phyloP scores from a whole-genome alignment of 2,888 invertebrate species.

The Hyposoter dolosus region DNA sequence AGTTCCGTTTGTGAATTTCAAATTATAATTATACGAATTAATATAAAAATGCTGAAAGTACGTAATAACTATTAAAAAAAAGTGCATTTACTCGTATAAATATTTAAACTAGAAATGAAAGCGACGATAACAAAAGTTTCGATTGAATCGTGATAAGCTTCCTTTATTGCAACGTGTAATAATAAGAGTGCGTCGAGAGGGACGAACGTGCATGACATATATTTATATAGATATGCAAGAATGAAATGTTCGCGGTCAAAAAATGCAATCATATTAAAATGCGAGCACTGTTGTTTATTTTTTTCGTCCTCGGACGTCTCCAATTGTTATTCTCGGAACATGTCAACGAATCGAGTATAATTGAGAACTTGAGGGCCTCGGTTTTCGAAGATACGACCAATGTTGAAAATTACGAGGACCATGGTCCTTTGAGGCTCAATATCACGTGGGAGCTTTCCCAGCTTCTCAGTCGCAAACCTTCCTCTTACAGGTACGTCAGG shows the following conservation, averaged over 20 bases:
- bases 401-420: slow-evolving; percentile 43
- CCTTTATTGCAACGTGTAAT: neutral
- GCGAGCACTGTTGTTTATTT: slow-evolving; percentile 15
- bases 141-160: slow-evolving; percentile 5
- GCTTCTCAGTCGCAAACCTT: slow-evolving; percentile 67
- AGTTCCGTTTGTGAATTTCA: neutral
- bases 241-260: slow-evolving; percentile 74
- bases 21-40: neutral
- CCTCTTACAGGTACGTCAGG: slow-evolving; percentile 77
- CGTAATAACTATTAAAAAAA: neutral
- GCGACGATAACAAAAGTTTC: neutral
- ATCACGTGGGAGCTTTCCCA: slow-evolving; percentile 77
- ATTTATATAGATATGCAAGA: slow-evolving; percentile 50
- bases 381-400: slow-evolving; percentile 70
- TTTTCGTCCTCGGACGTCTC: slow-evolving; percentile 21
- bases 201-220: neutral
- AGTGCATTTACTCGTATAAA: neutral
- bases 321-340: slow-evolving; percentile 9
- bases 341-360: slow-evolving; percentile 56
- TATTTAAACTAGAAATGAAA: neutral
- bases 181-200: neutral
- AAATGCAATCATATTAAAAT: slow-evolving; percentile 14
- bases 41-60: neutral
- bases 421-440: slow-evolving; percentile 75
- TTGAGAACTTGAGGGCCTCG: slow-evolving; percentile 73